Evolutionary conservation across 1,140 invertebrate species (phyloP), one percentile per base, ranked within the genome.

Genomic region (Orussus abietinus): DNA sequence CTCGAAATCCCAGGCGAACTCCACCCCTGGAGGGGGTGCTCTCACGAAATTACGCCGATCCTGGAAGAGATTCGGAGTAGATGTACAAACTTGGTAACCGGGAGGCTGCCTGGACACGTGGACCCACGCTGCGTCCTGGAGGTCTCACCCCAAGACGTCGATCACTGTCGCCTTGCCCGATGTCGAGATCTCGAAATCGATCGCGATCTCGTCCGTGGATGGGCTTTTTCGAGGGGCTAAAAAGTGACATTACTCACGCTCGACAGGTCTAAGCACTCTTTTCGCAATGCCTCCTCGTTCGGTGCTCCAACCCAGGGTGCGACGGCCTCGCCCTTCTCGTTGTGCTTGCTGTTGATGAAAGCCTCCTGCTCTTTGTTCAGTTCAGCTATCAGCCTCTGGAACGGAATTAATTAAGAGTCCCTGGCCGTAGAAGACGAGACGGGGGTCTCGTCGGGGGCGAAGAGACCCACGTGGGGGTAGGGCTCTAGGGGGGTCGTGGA

Each of bases 1-100:
- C 60, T 93, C 89, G 69, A 93, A 94, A 65, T 97, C 91, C 79
- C 98, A 98, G 34, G 91, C 81, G 72, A 96, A 98, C 68, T 94
- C 86, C 21, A 96, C 92, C 37, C 93, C 94, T 41, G 89, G 83
- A 25, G 96, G 96, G 32, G 96, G 95, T 63, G 89, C 91, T 57
- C 96, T 84, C 33, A 98, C 84, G 70, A 99, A 98, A 77, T 98
- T 99, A 64, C 94, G 81, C 59, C 89, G 87, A 75, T 99, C 95
- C 88, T 95, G 72, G 35, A 77, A 67, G n/a, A n/a, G n/a, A n/a
- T n/a, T n/a, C n/a, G n/a, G n/a, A n/a, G n/a, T n/a, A n/a, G n/a
- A n/a, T n/a, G n/a, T n/a, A n/a, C n/a, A n/a, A n/a, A n/a, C n/a
- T n/a, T n/a, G n/a, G n/a, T n/a, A n/a, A n/a, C n/a, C n/a, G n/a